Percentiles rank a stretch among this genome's conserved stretches.
Conservation (phyloP, 2,888 invertebrate species). For the Epinotia brunnichana region DNA sequence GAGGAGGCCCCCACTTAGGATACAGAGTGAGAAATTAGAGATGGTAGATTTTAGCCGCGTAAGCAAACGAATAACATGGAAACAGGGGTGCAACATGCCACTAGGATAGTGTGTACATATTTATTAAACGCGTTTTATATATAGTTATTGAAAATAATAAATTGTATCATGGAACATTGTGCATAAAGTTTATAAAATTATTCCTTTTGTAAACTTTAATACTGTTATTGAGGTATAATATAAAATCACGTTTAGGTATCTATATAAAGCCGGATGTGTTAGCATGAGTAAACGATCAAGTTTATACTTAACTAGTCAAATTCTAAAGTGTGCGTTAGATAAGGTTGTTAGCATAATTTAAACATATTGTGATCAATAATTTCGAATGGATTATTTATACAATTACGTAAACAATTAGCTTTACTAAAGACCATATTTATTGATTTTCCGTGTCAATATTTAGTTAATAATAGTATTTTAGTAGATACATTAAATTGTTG, state of each 20-base stretch:
- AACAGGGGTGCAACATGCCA: slow-evolving; percentile 71
- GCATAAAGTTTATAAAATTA: slow-evolving; percentile 30
- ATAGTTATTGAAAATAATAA: slow-evolving; percentile 43
- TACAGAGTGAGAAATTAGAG: slow-evolving; percentile 35
- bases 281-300: slow-evolving; percentile 16
- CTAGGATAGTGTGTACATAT: slow-evolving; percentile 51
- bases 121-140: slow-evolving; percentile 52
- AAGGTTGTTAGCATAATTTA: slow-evolving; percentile 23
- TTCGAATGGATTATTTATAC: slow-evolving; percentile 30
- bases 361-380: slow-evolving; percentile 35
- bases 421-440: slow-evolving; percentile 11
- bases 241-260: slow-evolving; percentile 15
- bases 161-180: slow-evolving; percentile 44
- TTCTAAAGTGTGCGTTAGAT: slow-evolving; percentile 21
- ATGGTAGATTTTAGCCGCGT: slow-evolving; percentile 47
- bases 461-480: slow-evolving; percentile 5
- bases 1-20: slow-evolving; percentile 75
- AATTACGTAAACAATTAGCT: slow-evolving; percentile 22
- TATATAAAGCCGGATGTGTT: not conserved
- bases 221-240: slow-evolving; percentile 22
- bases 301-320: slow-evolving; percentile 33
- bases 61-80: slow-evolving; percentile 59
- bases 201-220: slow-evolving; percentile 28
- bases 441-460: slow-evolving; percentile 29
- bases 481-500: not conserved